Percentiles rank a stretch among this genome's conserved stretches.
Conservation (phyloP, 2,888 invertebrate genomes). For the Mesorhabditis belari region DNA sequence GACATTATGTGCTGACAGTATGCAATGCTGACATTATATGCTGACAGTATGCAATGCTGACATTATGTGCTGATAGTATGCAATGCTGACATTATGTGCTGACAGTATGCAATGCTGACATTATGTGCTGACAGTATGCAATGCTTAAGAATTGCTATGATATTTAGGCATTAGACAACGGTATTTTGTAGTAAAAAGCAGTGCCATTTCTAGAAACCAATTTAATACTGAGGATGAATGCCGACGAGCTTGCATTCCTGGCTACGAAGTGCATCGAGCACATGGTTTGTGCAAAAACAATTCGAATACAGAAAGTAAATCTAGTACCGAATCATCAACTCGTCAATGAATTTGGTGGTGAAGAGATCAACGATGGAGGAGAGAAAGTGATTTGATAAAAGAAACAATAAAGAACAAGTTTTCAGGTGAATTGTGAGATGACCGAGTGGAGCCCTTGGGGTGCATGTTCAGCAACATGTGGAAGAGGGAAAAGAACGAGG, state of each 20-base stretch:
- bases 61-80: no score
- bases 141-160: no score
- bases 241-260: slow-evolving; percentile 52
- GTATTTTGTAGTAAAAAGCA: not conserved
- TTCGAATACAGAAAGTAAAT: slow-evolving; percentile 7
- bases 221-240: slow-evolving; percentile 55
- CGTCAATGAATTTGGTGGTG: slow-evolving; percentile 39
- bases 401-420: not conserved
- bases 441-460: slow-evolving; percentile 72
- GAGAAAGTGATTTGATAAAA: slow-evolving; percentile 8
- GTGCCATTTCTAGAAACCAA: slow-evolving; percentile 31
- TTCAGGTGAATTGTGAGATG: slow-evolving; percentile 64
- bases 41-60: no score
- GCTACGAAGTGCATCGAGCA: slow-evolving; percentile 42
- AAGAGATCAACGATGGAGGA: slow-evolving; percentile 39
- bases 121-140: no score
- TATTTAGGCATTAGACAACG: no score
- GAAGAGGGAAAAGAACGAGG: slow-evolving; percentile 64
- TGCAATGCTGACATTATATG: no score
- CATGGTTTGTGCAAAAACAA: slow-evolving; percentile 19
- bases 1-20: no score
- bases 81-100: no score
- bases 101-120: no score
- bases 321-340: slow-evolving; percentile 47
- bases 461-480: slow-evolving; percentile 75